Evolutionary conservation across 2,888 invertebrate genomes (phyloP).

Genomic region (Habroteleia sp.): DNA sequence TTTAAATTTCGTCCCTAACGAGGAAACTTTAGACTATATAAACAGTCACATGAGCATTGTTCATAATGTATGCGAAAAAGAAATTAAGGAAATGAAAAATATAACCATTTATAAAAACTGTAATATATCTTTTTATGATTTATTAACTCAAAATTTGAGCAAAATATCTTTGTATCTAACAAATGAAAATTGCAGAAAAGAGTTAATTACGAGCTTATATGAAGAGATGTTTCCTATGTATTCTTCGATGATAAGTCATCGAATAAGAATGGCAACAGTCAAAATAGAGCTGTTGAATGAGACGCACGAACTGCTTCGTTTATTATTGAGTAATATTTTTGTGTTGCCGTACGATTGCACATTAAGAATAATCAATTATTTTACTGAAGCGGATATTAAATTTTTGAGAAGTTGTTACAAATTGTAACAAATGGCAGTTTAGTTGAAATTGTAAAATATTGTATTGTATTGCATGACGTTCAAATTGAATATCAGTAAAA

Average conservation of each 20-base stretch:
- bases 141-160: not conserved
- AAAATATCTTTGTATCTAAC: not conserved
- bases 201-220: not conserved
- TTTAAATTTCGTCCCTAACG: not conserved
- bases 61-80: not conserved
- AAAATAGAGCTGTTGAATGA: not conserved
- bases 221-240: not conserved
- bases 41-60: not conserved
- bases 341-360: slow-evolving; percentile 5
- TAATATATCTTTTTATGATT: slow-evolving; percentile 2
- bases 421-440: too few relatives aligned
- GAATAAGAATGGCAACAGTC: not conserved
- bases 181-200: not conserved
- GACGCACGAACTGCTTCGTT: not conserved
- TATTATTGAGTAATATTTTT: not conserved
- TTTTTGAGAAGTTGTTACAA: too few relatives aligned
- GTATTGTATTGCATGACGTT: too few relatives aligned
- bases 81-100: not conserved
- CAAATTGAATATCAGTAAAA: too few relatives aligned
- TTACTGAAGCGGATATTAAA: slow-evolving; percentile 4
- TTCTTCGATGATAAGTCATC: not conserved
- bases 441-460: too few relatives aligned
- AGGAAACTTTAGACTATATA: not conserved
- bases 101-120: slow-evolving; percentile 2
- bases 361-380: not conserved